Conservation (phyloP, 2,888 invertebrate species). For the Pasiphila rectangulata region DNA sequence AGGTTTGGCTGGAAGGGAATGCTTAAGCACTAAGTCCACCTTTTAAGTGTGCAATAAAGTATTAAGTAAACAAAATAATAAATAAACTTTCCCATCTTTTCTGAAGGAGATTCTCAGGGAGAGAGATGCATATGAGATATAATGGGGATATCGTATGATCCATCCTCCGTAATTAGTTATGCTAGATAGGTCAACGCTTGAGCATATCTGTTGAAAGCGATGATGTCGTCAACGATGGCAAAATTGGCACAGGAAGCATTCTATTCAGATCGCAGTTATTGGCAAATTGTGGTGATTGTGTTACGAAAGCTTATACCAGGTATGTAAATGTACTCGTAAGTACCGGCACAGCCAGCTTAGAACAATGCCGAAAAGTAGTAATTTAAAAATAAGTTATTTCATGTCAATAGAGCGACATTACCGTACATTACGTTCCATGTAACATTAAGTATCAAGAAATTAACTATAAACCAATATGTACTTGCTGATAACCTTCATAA, state of each 20-base stretch:
- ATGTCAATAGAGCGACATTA: neutral
- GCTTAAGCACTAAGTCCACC: too few relatives aligned
- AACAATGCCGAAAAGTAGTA: conserved; percentile 1
- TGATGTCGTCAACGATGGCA: conserved; percentile 24
- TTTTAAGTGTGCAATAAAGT: too few relatives aligned
- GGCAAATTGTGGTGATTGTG: conserved; percentile 18
- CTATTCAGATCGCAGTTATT: conserved; percentile 18
- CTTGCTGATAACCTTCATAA: conserved; percentile 9
- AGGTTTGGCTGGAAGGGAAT: too few relatives aligned
- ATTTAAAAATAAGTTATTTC: neutral
- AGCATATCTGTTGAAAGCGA: conserved; percentile 18
- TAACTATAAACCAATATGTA: conserved; percentile 2
- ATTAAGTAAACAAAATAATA: too few relatives aligned
- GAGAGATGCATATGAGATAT: neutral
- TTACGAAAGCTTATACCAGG: conserved; percentile 14
- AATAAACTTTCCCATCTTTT: too few relatives aligned
- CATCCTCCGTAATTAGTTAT: conserved; percentile 7
- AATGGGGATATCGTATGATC: conserved; percentile 2
- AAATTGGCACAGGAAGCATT: conserved; percentile 25
- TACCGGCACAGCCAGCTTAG: conserved; percentile 6
- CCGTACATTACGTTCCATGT: neutral
- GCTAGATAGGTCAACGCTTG: conserved; percentile 18
- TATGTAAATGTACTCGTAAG: neutral
- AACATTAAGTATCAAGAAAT: neutral
- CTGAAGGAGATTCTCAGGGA: too few relatives aligned